Base-by-base conservation (phyloP, 2,797 vertebrate species). In the Nyctalus aviator region DNA sequence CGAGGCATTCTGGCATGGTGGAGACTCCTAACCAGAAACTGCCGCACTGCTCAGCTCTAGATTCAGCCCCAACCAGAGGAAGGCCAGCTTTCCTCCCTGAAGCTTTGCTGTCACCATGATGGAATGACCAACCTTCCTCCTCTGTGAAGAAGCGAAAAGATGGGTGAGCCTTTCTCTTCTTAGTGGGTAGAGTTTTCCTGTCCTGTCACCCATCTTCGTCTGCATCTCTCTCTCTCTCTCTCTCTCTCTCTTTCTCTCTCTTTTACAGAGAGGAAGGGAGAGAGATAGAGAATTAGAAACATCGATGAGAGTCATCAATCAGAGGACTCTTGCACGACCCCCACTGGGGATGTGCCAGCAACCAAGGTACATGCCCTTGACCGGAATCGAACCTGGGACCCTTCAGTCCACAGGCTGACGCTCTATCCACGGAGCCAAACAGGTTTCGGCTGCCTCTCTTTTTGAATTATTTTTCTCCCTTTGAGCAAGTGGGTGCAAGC, bases 81-180 rank as follows among this genome's bases (percentile, higher is more conserved):
- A n/a, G 71, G 50, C 79, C 71, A 44, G 1, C 23, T 62, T 91
- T 75, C 88, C 79, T 77, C 69, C 66, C 32, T 44, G 64, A 93
- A 96, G 57, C 37, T 79, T 95, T 94, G 75, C 37, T 64, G 94
- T 48, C 18, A 7, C 44, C 18, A 3, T 4, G 30, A 83, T 4
- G 20, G 44, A 71, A 23, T 44, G 41, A 57, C 27, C 35, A 0
- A 53, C 30, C 66, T 75, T 41, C n/a, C 3, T 23, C 23, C 35
- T 69, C 71, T 11, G 2, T 15, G 83, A 87, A 50, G 64, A 88
- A 76, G 46, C 37, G 68, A 44, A 81, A 93, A 92, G 83, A 86
- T 1, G 71, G 27, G 59, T 14, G 88, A 20, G 75, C 76, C 12
- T 86, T 97, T 97, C 96, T 55, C 41, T 94, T 94, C 62, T 81